phyloP scores from a whole-genome alignment of 1,140 invertebrate genomes.

The Heliothis subflexa region DNA sequence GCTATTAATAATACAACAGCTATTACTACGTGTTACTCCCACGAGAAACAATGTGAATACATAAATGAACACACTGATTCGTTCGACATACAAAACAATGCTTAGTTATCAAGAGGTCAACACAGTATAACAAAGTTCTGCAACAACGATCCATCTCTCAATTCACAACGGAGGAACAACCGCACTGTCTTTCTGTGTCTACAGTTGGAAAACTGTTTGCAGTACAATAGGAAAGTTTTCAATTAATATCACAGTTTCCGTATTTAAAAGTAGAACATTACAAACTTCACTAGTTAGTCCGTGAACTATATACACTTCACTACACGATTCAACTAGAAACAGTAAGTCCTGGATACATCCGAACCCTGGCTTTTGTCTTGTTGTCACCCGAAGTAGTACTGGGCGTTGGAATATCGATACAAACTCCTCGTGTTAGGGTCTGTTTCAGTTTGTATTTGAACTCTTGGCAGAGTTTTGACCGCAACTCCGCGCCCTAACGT shows the following conservation, averaged over 20 bases:
- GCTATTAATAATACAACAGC: slow-evolving; percentile 30
- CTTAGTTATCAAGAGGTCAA: slow-evolving; percentile 43
- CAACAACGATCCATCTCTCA: slow-evolving; percentile 47
- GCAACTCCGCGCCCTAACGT: slow-evolving; percentile 81
- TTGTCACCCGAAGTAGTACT: slow-evolving; percentile 86
- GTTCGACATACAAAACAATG: slow-evolving; percentile 39
- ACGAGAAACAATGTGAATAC: slow-evolving; percentile 30
- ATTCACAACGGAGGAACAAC: slow-evolving; percentile 39
- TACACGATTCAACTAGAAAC: slow-evolving; percentile 84
- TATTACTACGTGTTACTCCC: slow-evolving; percentile 14
- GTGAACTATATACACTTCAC: slow-evolving; percentile 70
- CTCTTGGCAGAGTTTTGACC: slow-evolving; percentile 79
- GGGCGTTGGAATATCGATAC: slow-evolving; percentile 85
- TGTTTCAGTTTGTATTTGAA: slow-evolving; percentile 80
- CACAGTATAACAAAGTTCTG: slow-evolving; percentile 47
- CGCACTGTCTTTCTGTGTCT: slow-evolving; percentile 58
- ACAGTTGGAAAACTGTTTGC: slow-evolving; percentile 66
- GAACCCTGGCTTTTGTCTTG: slow-evolving; percentile 79
- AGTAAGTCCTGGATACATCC: slow-evolving; percentile 85
- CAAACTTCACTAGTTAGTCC: slow-evolving; percentile 66
- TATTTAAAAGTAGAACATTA: slow-evolving; percentile 84
- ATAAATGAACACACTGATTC: slow-evolving; percentile 29
- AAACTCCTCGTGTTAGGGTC: slow-evolving; percentile 84
- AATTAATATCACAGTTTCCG: slow-evolving; percentile 86
- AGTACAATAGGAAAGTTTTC: slow-evolving; percentile 80